phyloP scores from a whole-genome alignment of 2,888 invertebrate genomes.

The Aromia moschata region DNA sequence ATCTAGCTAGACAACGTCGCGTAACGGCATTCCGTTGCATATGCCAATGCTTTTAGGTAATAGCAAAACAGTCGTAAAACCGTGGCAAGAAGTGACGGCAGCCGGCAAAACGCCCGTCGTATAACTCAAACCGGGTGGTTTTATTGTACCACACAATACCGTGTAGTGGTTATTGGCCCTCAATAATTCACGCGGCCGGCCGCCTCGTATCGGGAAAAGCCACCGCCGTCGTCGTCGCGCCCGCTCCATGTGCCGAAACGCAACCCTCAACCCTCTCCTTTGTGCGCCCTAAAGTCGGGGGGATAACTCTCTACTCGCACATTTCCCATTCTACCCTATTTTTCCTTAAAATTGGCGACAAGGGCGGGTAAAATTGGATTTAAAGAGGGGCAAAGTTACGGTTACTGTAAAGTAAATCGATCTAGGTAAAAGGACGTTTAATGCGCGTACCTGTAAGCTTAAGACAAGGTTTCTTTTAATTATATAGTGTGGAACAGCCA shows the following conservation, averaged over 20 bases:
- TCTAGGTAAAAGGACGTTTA: too few species aligned
- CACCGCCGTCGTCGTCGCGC: conserved; percentile 35
- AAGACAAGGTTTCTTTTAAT: too few species aligned
- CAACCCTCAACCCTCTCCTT: conserved; percentile 24
- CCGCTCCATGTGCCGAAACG: conserved; percentile 19
- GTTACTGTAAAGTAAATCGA: too few species aligned
- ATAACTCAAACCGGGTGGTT: conserved; percentile 51
- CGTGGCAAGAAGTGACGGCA: conserved; percentile 23
- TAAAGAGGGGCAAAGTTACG: too few species aligned
- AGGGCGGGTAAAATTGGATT: too few species aligned
- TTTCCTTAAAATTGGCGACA: conserved; percentile 11
- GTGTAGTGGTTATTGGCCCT: conserved; percentile 53
- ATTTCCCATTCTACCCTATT: conserved; percentile 14
- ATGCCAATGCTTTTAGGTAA: conserved; percentile 27
- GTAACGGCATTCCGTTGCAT: conserved; percentile 1
- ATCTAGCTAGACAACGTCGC: too few species aligned
- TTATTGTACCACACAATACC: conserved; percentile 55
- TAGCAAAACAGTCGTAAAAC: conserved; percentile 23
- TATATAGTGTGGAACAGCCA: too few species aligned
- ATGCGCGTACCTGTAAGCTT: too few species aligned
- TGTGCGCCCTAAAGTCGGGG: conserved; percentile 21
- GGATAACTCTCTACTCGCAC: conserved; percentile 19
- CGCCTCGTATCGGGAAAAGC: conserved; percentile 38
- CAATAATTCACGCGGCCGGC: conserved; percentile 53
- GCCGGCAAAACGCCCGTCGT: conserved; percentile 31